Evolutionary conservation across 1,140 invertebrate genomes (phyloP), one percentile per base, ranked within the genome.

Genomic region (Hesperophylax magnus): DNA sequence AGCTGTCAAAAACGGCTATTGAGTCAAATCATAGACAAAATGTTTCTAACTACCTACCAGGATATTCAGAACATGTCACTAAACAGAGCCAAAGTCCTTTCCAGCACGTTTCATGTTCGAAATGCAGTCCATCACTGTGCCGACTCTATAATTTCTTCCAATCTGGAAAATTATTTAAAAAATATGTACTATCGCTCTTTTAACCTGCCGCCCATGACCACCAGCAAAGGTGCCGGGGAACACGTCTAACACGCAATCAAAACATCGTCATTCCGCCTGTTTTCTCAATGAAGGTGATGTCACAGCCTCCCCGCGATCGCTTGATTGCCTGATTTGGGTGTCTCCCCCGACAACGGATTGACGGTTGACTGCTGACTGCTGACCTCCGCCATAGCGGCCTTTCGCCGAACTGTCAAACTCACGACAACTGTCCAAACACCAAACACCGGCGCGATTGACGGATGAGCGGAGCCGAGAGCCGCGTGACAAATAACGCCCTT

Each of bases 241-340:
- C 24, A 31, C 61, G 31, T 67, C 31, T 31, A 17, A 67, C 63
- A 67, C 27, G 18, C 63, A 39, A 67, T 67, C 63, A 31, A 27
- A 77, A 60, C 34, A 56, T 75, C 53, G 58, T 60, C 75, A 60
- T 60, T 47, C 60, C 65, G 54, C 63, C 60, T 34, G 67, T n/a
- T 80, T 74, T 60, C 18, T 80, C 69, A 80, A 80, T 80, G 78
- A 72, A 56, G 74, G 74, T 80, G 78, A 80, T 80, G 78, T 80
- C 78, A 80, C 74, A 74, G 78, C 71, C 18, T 22, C 27, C 58
- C 71, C 11, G 39, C 39, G 39, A 47, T 47, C 39, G 39, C 11
- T 11, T 60, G 69, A 74, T 80, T 74, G 65, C 31, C 67, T 34
- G 54, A 71, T 27, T 14, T 39, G 31, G 78, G 54, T 69, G 71